Percentiles rank a stretch among this genome's conserved stretches.
Evolutionary conservation across 2,113 vertebrate species (phyloP).

Genomic region (Mugil cephalus): DNA sequence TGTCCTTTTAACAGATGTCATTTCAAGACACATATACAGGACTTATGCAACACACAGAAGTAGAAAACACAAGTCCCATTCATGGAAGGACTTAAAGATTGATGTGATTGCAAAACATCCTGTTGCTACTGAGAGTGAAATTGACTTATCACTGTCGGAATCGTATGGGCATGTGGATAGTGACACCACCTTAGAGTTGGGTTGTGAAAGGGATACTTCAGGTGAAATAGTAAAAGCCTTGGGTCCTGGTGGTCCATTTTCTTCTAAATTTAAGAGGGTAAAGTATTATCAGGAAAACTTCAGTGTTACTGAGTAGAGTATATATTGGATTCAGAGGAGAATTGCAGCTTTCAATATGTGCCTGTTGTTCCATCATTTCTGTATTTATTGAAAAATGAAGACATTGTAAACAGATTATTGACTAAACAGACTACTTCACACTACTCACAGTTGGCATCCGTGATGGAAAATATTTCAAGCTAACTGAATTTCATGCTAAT

Average conservation of each 20-base stretch:
- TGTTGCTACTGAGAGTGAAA: too few species aligned
- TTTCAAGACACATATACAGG: too few species aligned
- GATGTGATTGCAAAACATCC: too few species aligned
- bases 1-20: background rate
- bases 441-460: background rate
- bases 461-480: background rate
- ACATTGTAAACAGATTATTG: background rate
- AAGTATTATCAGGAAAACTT: background rate
- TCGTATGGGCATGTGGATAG: too few species aligned
- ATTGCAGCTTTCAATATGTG: background rate
- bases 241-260: background rate
- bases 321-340: background rate
- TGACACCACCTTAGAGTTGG: background rate
- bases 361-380: background rate
- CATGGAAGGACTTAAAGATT: too few species aligned
- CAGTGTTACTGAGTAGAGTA: too few species aligned
- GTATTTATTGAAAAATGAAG: background rate
- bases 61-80: too few species aligned
- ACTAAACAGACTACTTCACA: too few species aligned
- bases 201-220: background rate
- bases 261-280: background rate
- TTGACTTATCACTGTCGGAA: too few species aligned
- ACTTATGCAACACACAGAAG: too few species aligned
- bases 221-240: background rate
- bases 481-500: background rate